Evolutionary conservation across 1,140 invertebrate species (phyloP), one percentile per base, ranked within the genome.

Genomic region (Leptoteleia sp.): DNA sequence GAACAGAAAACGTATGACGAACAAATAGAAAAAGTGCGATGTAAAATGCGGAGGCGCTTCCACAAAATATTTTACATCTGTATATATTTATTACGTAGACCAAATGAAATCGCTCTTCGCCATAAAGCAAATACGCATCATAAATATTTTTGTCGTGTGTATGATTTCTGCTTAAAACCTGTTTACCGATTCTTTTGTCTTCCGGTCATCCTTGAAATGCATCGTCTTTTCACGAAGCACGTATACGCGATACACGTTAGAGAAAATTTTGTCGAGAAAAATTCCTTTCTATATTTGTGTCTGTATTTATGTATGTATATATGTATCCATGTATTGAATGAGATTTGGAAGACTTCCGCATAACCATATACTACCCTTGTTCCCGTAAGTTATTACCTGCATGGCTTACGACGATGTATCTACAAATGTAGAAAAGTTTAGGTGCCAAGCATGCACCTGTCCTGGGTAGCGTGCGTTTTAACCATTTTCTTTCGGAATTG

Each of bases 151-250:
- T 17, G 47, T 70, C 64, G 40, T 43, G 64, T 54, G 43, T 65
- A 70, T 70, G 59, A 71, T 61, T 55, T 71, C 29, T 25, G 47
- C 22, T 45, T 16, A 22, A 16, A 65, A 71, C 73, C 73, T 77
- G 73, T 77, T 67, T 55, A 42, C 29, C 38, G 50, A 33, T 16
- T 35, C 61, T 65, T 75, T 65, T 64, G 59, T 73, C 47, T 73
- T 48, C 22, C 27, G 57, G 31, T 47, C 73, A 59, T 11, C 73
- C 73, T 77, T 77, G 73, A 77, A 76, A 76, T 68, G 72, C 72
- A 76, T 22, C 29, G 62, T 55, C 55, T 17, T 62, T 68, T 62
- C 55, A 43, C 2, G 3, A 61, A 17, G 62, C 72, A 76, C 72
- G 62, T 68, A 76, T 67, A 50, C 5, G 48, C 40, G 31, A 50